Evolutionary conservation across 2,888 invertebrate genomes (phyloP).

Genomic region (Lithophane socia): DNA sequence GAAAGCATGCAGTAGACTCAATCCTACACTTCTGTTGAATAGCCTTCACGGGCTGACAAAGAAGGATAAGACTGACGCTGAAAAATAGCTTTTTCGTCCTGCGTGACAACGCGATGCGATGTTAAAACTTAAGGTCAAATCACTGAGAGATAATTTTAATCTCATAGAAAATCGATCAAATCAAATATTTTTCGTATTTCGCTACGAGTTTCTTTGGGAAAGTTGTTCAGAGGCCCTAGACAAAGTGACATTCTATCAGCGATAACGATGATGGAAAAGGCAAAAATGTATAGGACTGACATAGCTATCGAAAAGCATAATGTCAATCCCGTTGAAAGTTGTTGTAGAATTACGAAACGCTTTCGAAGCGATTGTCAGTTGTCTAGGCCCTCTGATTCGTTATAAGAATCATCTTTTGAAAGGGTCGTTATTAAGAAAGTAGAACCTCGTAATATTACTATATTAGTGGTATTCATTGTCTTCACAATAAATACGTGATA

Average conservation of each 20-base stretch:
- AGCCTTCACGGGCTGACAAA: constrained; percentile 32
- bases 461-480: background rate
- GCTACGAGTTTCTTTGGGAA: background rate
- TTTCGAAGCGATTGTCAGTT: too few species aligned
- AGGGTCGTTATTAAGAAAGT: background rate
- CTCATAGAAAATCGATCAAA: background rate
- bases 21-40: constrained; percentile 41
- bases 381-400: background rate
- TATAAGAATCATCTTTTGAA: background rate
- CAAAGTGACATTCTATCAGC: too few species aligned
- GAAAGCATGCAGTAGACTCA: constrained; percentile 25
- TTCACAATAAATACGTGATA: background rate
- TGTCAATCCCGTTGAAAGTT: too few species aligned
- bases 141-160: too few species aligned
- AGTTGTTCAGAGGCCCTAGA: background rate
- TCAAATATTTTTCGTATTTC: background rate
- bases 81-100: constrained; percentile 42
- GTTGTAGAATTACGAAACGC: too few species aligned
- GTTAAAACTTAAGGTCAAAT: background rate
- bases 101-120: constrained; percentile 23
- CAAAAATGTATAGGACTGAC: too few species aligned
- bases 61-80: constrained; percentile 43
- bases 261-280: too few species aligned
- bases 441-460: background rate
- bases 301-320: too few species aligned